These are phyloP conservation scores for Boloria selene DNA, from an alignment of 2,888 invertebrate species.

Conservation along the genomic window DNA sequence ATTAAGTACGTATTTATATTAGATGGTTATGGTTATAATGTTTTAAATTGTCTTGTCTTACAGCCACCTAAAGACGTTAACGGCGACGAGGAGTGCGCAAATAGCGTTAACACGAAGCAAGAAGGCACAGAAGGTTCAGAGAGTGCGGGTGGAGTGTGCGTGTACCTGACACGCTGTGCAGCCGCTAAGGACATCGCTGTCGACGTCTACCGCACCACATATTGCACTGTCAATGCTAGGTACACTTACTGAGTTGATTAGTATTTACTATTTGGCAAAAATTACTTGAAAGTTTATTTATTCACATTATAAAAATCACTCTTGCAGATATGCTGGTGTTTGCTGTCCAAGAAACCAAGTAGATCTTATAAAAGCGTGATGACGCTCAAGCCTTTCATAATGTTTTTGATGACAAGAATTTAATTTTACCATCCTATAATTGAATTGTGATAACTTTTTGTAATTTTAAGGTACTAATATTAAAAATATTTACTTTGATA, in stretches of 20 bases:
- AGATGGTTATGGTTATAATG: no score
- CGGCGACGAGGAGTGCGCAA: conserved; percentile 11
- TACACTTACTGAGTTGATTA: conserved; percentile 36
- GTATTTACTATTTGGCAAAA: not conserved
- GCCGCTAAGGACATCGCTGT: conserved; percentile 53
- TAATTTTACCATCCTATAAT: not conserved
- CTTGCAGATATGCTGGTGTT: conserved; percentile 72
- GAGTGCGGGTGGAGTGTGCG: conserved; percentile 55
- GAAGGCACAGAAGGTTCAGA: not conserved
- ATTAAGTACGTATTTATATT: no score
- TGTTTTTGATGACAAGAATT: not conserved
- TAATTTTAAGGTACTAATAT: conserved; percentile 3
- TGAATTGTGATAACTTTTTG: conserved; percentile 14
- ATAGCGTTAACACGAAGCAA: not conserved
- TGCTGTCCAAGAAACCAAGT: conserved; percentile 59
- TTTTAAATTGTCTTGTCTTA: not conserved
- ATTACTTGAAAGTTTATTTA: not conserved
- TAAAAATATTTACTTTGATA: conserved; percentile 1
- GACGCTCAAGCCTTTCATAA: not conserved
- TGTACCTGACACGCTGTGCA: conserved; percentile 65
- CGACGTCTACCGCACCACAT: conserved; percentile 53
- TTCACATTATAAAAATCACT: conserved; percentile 9
- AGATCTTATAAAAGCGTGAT: conserved; percentile 23
- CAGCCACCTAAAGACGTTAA: conserved; percentile 7
- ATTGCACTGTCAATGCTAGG: conserved; percentile 62